phyloP scores from a whole-genome alignment of 2,888 invertebrate genomes.

The Biston betularia region DNA sequence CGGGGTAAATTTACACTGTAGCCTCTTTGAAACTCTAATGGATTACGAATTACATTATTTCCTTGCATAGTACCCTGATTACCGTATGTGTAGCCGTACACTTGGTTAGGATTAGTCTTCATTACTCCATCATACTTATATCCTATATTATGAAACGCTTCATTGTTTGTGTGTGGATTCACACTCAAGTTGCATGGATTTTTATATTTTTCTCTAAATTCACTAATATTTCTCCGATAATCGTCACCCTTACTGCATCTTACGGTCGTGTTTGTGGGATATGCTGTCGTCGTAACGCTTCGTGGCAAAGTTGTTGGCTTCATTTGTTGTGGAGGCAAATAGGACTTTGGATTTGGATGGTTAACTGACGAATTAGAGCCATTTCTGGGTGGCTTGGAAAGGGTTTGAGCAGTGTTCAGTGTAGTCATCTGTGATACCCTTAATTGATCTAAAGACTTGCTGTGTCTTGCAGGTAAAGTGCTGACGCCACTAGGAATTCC shows the following conservation, averaged over 20 bases:
- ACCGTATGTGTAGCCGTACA: conserved; percentile 84
- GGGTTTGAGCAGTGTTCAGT: conserved; percentile 64
- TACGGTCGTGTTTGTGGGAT: conserved; percentile 77
- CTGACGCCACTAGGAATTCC: conserved; percentile 80
- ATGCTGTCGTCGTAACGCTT: conserved; percentile 79
- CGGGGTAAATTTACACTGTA: conserved; percentile 85
- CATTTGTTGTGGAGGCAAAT: conserved; percentile 70
- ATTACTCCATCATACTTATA: conserved; percentile 77
- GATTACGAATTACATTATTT: conserved; percentile 84
- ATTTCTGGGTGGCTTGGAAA: conserved; percentile 71
- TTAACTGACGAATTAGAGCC: conserved; percentile 76
- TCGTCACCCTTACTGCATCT: conserved; percentile 82
- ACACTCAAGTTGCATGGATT: conserved; percentile 79
- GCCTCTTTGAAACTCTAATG: conserved; percentile 85
- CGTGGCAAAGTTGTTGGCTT: conserved; percentile 83
- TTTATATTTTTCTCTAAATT: conserved; percentile 88
- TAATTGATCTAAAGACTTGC: conserved; percentile 93
- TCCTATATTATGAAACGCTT: conserved; percentile 79
- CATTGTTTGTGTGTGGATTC: conserved; percentile 72
- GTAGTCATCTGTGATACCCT: conserved; percentile 84
- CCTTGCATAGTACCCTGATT: conserved; percentile 84
- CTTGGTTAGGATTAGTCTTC: conserved; percentile 77
- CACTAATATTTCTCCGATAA: conserved; percentile 87
- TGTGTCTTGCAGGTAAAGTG: conserved; percentile 90
- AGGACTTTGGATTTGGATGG: conserved; percentile 81